Conservation (phyloP, 2,797 vertebrate genomes). For the Bovichtus diacanthus region DNA sequence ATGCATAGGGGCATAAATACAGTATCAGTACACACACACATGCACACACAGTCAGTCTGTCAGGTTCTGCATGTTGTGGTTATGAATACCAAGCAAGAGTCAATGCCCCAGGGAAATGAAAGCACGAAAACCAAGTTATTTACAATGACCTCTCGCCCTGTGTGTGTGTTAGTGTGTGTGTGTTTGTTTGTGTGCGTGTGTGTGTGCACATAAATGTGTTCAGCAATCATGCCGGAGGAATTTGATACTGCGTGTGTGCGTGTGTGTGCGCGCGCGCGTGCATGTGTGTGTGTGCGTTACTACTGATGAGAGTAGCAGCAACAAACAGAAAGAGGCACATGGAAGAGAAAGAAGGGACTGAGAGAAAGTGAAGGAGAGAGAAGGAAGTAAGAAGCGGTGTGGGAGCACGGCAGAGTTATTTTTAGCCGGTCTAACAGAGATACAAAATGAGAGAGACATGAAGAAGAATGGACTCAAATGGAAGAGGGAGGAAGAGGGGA, state of each 20-base stretch:
- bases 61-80: conserved; percentile 72
- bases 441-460: conserved; percentile 24
- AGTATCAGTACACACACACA: conserved; percentile 42
- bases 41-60: conserved; percentile 35
- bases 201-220: conserved; percentile 55
- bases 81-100: conserved; percentile 81
- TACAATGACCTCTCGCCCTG: conserved; percentile 78
- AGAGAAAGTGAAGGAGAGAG: not conserved
- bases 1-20: conserved; percentile 56
- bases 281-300: conserved; percentile 35
- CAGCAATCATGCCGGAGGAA: conserved; percentile 64
- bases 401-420: conserved; percentile 13
- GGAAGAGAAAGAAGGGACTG: not conserved
- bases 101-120: conserved; percentile 74
- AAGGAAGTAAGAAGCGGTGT: not conserved
- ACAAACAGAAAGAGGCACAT: conserved; percentile 32
- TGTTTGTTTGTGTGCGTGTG: conserved; percentile 10
- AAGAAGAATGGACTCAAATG: conserved; percentile 15
- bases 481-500: not conserved
- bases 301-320: conserved; percentile 44
- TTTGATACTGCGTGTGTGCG: too few relatives aligned
- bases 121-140: conserved; percentile 74
- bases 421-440: conserved; percentile 8
- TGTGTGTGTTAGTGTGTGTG: conserved; percentile 21
- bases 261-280: conserved; percentile 35